phyloP scores from a whole-genome alignment of 2,113 vertebrate species.

The Sander lucioperca region DNA sequence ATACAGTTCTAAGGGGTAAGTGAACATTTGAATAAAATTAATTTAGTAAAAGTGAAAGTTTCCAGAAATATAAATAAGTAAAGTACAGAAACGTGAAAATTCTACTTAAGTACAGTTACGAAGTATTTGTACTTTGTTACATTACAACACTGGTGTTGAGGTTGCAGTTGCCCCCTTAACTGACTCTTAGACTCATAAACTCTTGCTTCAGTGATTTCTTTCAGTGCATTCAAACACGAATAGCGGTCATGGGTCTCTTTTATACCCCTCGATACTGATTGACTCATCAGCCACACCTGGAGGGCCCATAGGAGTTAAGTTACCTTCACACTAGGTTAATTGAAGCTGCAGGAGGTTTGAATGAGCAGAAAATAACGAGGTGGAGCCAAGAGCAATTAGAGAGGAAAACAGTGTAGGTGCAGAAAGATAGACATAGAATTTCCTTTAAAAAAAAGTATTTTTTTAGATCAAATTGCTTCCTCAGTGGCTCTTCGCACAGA shows the following conservation, averaged over 20 bases:
- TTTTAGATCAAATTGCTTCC: not conserved
- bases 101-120: too few relatives aligned
- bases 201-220: not conserved
- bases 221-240: not conserved
- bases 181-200: too few relatives aligned
- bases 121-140: too few relatives aligned
- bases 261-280: not conserved
- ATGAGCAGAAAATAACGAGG: not conserved
- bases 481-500: not conserved
- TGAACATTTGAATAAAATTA: too few relatives aligned
- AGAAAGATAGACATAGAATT: not conserved
- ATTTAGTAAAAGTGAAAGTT: too few relatives aligned
- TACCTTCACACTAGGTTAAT: too few relatives aligned
- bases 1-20: too few relatives aligned
- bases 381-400: not conserved
- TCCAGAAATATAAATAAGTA: too few relatives aligned
- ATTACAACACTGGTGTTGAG: not conserved
- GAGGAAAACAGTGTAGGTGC: not conserved
- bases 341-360: not conserved
- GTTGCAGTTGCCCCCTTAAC: not conserved
- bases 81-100: too few relatives aligned
- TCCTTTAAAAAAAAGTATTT: not conserved
- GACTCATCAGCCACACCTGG: conserved; percentile 4
- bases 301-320: not conserved
- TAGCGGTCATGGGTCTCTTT: not conserved